These are phyloP conservation scores for Fundulus diaphanus DNA, from an alignment of 2,797 vertebrate genomes.

Conservation along the genomic window DNA sequence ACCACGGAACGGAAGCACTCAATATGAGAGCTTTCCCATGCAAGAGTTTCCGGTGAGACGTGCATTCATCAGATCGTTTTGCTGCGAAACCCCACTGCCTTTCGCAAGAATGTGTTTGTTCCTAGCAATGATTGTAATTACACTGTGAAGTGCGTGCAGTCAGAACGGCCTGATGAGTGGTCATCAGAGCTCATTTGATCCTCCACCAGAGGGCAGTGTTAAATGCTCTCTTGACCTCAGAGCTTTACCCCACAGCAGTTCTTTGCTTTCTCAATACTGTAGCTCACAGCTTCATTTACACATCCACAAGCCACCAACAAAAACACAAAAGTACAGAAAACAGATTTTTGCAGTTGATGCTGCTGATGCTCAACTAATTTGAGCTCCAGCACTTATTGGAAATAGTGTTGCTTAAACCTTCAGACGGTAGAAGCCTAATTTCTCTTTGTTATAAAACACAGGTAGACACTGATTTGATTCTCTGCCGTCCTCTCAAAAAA, in stretches of 20 bases:
- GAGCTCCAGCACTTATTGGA: conserved; percentile 3
- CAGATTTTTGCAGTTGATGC: conserved; percentile 13
- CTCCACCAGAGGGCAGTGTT: conserved; percentile 75
- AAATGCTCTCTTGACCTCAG: conserved; percentile 66
- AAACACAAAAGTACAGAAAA: no score
- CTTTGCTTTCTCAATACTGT: conserved; percentile 5
- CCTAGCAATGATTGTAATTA: conserved; percentile 22
- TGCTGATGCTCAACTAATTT: background rate
- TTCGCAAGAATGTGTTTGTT: conserved; percentile 7
- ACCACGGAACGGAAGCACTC: conserved; percentile 1
- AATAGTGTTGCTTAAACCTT: conserved; percentile 23
- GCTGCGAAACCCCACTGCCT: background rate
- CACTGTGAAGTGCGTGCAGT: conserved; percentile 19
- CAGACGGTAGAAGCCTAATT: conserved; percentile 15
- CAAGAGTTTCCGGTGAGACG: conserved; percentile 22
- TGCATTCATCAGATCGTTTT: background rate
- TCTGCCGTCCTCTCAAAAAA: conserved; percentile 35
- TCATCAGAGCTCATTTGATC: conserved; percentile 49
- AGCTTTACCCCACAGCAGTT: conserved; percentile 26
- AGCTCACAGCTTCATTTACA: conserved; percentile 16
- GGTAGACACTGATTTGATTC: conserved; percentile 35
- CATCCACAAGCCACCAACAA: no score
- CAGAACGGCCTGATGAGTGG: conserved; percentile 19
- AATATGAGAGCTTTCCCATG: conserved; percentile 19
- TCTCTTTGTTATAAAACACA: conserved; percentile 6